Evolutionary conservation across 2,113 vertebrate genomes (phyloP), one percentile per base, ranked within the genome.

Genomic region (Murina feae): DNA sequence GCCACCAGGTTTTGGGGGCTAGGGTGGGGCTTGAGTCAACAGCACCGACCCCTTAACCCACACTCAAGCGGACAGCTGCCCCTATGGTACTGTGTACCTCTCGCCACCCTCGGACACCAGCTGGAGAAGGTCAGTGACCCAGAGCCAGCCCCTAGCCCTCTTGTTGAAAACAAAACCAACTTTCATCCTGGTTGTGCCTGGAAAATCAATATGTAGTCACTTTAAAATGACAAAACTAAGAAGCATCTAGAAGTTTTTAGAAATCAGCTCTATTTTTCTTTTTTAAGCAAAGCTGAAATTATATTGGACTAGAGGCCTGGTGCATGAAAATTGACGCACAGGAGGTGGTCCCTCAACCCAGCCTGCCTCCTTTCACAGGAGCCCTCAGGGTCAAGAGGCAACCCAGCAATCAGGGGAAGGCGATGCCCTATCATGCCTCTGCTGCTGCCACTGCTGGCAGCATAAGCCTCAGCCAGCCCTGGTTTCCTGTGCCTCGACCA

Each of bases 41-140:
- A n/a, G 47, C 4, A 4, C 21, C 0, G 4, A 69, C 63, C 65
- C 98, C 99, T 99, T 99, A 98, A 99, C 99, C 82, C 23, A 2
- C 20, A 18, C 66, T 96, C 98, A 99, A 99, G 99, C 99, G 92
- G 99, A 99, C 98, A 99, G 99, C 98, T 99, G 99, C 96, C 99
- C 99, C 0, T 99, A 99, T 6, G 98, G 99, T 97, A 98, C 99
- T 0, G 99, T 99, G 97, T 99, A 99, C 94, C 99, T 99, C 95
- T 99, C 99, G 0, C 99, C 99, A 9, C 99, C 99, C 0, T 99
- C 99, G 0, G 99, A 99, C 98, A 99, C 99, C 1, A 99, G 99
- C 98, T 99, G 99, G 99, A 99, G 99, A 98, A 99, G 99, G 99
- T 99, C 97, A 97, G 99, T 98, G 69, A 53, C 28, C n/a, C 60